A percentile compares a stretch with the other conserved stretches of the same genome.
Conservation (phyloP, 1,140 invertebrate genomes). For the Pemphigus obesinymphae region DNA sequence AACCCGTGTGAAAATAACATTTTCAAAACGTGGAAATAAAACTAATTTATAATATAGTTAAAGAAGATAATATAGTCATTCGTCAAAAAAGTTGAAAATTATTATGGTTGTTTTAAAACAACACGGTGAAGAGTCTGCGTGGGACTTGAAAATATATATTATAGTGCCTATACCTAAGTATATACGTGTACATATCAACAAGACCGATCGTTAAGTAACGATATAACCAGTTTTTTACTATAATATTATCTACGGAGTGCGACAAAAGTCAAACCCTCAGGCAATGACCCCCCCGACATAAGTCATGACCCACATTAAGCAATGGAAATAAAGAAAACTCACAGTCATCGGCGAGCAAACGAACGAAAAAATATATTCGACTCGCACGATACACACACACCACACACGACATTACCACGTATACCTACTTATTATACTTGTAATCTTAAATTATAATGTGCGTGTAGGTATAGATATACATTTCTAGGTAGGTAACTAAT, state of each 20-base stretch:
- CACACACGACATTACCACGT: neutral
- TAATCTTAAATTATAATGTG: constrained; percentile 7
- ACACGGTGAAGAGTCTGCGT: constrained; percentile 4
- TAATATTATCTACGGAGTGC: constrained; percentile 18
- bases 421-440: too few relatives aligned
- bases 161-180: too few relatives aligned
- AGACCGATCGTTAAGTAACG: neutral
- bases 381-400: neutral
- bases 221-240: constrained; percentile 8
- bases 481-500: too few relatives aligned
- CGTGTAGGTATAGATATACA: neutral
- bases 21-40: constrained; percentile 1
- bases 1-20: constrained; percentile 18
- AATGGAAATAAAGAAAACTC: constrained; percentile 26
- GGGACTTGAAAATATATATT: constrained; percentile 7
- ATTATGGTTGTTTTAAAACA: constrained; percentile 2
- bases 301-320: constrained; percentile 15
- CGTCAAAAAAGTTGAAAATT: constrained; percentile 6
- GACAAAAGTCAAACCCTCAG: constrained; percentile 14
- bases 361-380: neutral
- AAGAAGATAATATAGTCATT: neutral
- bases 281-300: constrained; percentile 15
- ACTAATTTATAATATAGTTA: neutral
- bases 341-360: constrained; percentile 1
- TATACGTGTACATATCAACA: constrained; percentile 1